Percentiles rank a stretch among this genome's conserved stretches.
Evolutionary conservation across 2,888 invertebrate species (phyloP).

Genomic region (Apamea anceps): DNA sequence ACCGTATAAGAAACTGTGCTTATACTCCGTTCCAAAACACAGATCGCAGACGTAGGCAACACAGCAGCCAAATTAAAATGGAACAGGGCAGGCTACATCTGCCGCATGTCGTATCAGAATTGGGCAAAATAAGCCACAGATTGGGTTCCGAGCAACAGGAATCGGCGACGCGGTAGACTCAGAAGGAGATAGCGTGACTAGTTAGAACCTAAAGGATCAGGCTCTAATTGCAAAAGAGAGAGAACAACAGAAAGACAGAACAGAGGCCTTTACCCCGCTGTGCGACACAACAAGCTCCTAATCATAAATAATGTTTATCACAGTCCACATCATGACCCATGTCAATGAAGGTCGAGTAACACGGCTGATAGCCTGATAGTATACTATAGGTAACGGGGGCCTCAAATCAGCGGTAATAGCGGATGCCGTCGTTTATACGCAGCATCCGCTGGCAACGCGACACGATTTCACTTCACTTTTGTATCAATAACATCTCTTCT

Average conservation of each 20-base stretch:
- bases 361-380: constrained; percentile 38
- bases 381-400: constrained; percentile 65
- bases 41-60: background rate
- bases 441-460: constrained; percentile 63
- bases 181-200: background rate
- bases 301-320: background rate
- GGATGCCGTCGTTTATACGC: constrained; percentile 66
- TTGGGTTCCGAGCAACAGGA: background rate
- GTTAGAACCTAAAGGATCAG: background rate
- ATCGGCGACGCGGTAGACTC: too few relatives aligned
- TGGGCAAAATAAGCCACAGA: background rate
- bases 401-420: constrained; percentile 67
- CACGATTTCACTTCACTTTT: constrained; percentile 65
- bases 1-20: background rate
- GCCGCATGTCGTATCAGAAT: too few relatives aligned
- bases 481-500: constrained; percentile 59
- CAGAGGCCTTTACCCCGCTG: background rate
- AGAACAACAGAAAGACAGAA: background rate
- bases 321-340: constrained; percentile 37
- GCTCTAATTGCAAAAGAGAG: background rate
- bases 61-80: background rate
- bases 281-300: background rate
- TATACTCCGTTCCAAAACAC: background rate
- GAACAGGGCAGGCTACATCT: background rate
- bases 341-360: constrained; percentile 55